These are phyloP conservation scores for Conus canariensis DNA, from an alignment of 2,888 invertebrate species.

Conservation along the genomic window DNA sequence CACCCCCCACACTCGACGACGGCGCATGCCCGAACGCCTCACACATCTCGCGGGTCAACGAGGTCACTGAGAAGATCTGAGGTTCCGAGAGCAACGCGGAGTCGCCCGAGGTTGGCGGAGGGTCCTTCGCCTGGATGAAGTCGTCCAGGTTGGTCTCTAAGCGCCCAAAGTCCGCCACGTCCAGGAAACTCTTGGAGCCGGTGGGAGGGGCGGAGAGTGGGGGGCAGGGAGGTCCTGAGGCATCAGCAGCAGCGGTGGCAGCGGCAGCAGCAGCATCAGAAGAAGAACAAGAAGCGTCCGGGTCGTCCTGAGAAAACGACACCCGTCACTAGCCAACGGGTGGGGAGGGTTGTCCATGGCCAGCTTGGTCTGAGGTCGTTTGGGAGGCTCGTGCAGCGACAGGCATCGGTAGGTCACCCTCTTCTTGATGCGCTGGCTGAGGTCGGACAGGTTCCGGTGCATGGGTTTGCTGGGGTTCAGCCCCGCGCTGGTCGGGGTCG, in stretches of 20 bases:
- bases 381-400: slow-evolving; percentile 57
- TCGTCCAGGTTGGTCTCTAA: slow-evolving; percentile 16
- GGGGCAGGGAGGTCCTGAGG: background rate
- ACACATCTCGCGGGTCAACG: background rate
- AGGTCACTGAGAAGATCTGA: background rate
- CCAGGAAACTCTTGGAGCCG: background rate
- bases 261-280: background rate
- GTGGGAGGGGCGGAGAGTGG: background rate
- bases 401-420: slow-evolving; percentile 88
- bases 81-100: background rate
- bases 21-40: slow-evolving; percentile 21
- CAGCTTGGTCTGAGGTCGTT: background rate
- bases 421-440: slow-evolving; percentile 90
- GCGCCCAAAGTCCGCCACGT: background rate
- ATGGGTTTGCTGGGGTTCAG: slow-evolving; percentile 72
- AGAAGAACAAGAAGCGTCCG: background rate
- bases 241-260: no score
- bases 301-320: background rate
- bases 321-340: slow-evolving; percentile 8
- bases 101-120: background rate
- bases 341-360: background rate
- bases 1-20: background rate
- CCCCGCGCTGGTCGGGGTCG: slow-evolving; percentile 47
- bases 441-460: slow-evolving; percentile 84
- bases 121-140: slow-evolving; percentile 9